Conservation (phyloP, 2,797 vertebrate species). For the Mergus octosetaceus region DNA sequence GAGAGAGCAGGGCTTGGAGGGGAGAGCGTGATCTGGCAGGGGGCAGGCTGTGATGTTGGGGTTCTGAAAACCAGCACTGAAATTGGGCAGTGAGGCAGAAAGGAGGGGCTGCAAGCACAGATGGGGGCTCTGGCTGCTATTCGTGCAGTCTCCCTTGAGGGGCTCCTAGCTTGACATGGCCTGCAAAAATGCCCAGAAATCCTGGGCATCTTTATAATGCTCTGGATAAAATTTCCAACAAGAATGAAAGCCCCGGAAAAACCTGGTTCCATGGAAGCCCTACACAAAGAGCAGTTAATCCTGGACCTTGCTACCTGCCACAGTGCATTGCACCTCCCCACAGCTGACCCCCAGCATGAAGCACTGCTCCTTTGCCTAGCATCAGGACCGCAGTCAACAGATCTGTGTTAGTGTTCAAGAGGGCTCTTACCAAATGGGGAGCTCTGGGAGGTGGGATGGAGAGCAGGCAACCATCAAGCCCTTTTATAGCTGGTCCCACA, state of each 20-base stretch:
- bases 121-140: neutral
- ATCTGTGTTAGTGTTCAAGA: neutral
- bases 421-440: slow-evolving; percentile 12
- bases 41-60: fast-evolving
- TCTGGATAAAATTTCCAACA: neutral
- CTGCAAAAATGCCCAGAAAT: slow-evolving; percentile 14
- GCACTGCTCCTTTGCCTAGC: neutral
- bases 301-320: slow-evolving; percentile 41
- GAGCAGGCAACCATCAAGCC: slow-evolving; percentile 15
- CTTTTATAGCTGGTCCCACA: slow-evolving; percentile 68
- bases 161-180: neutral
- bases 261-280: neutral
- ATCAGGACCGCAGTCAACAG: neutral
- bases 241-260: neutral
- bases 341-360: neutral
- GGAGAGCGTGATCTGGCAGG: neutral
- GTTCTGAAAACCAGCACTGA: neutral
- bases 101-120: neutral
- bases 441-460: slow-evolving; percentile 1
- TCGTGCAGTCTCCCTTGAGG: neutral
- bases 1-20: neutral
- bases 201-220: neutral
- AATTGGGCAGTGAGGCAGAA: neutral
- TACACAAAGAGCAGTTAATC: slow-evolving; percentile 43
- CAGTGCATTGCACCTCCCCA: neutral